Evolutionary conservation across 2,888 invertebrate species (phyloP).

Genomic region (Halocaridina rubra): DNA sequence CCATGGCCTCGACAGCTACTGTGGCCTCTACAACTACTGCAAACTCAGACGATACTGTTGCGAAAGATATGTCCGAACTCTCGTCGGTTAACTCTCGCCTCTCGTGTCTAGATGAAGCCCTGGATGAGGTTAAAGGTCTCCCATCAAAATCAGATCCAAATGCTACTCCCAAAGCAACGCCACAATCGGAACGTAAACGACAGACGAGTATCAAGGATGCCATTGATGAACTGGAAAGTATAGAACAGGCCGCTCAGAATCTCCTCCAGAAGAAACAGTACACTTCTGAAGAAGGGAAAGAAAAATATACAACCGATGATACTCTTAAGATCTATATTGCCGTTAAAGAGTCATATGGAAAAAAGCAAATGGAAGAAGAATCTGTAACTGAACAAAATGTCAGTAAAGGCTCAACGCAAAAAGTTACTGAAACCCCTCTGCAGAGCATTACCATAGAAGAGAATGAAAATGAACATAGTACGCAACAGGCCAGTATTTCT

Average conservation of each 20-base stretch:
- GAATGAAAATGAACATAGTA: no score
- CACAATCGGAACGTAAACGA: constrained; percentile 8
- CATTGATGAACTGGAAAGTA: constrained; percentile 57
- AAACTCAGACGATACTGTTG: constrained; percentile 58
- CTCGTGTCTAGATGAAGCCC: constrained; percentile 45
- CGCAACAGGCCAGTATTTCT: no score
- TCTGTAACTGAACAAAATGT: no score
- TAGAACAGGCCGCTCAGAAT: constrained; percentile 56
- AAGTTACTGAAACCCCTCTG: no score
- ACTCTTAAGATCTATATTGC: not conserved
- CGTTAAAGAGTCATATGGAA: no score
- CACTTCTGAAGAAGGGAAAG: constrained; percentile 15
- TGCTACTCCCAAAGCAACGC: not conserved
- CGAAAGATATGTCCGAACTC: constrained; percentile 62
- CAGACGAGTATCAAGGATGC: constrained; percentile 59
- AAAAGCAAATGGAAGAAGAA: no score
- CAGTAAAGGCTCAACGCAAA: no score
- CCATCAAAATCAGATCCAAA: not conserved
- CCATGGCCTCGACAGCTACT: constrained; percentile 58
- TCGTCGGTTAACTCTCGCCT: constrained; percentile 61
- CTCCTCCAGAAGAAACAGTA: constrained; percentile 42
- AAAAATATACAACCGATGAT: not conserved
- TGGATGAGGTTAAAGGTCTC: constrained; percentile 19
- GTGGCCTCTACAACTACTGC: constrained; percentile 50
- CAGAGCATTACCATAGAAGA: no score